phyloP scores from a whole-genome alignment of 2,888 invertebrate genomes.

The Coleophora deauratella region DNA sequence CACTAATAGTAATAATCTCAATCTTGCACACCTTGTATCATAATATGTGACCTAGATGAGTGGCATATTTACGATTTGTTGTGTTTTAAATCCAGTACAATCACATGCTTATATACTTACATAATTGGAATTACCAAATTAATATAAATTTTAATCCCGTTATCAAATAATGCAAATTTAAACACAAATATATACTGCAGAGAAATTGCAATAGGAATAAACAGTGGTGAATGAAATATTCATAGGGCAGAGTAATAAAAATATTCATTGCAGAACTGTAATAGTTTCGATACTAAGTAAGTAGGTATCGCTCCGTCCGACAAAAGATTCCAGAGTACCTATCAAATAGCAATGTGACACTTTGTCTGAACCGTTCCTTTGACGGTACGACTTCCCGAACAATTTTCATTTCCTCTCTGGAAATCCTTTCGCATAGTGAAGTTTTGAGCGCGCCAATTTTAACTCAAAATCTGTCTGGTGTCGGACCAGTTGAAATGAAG shows the following conservation, averaged over 20 bases:
- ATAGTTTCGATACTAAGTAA: neutral
- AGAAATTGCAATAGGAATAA: neutral
- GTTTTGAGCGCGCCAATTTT: constrained; percentile 42
- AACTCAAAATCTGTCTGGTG: constrained; percentile 37
- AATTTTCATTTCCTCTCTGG: constrained; percentile 55
- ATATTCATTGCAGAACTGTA: neutral
- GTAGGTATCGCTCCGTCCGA: constrained; percentile 8
- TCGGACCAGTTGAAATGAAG: constrained; percentile 21
- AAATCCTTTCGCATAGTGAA: constrained; percentile 40
- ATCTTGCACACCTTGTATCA: too few species aligned
- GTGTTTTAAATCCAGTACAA: too few species aligned
- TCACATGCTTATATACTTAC: too few species aligned
- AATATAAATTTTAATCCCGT: too few species aligned
- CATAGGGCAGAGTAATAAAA: neutral
- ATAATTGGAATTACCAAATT: too few species aligned
- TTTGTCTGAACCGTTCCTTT: constrained; percentile 44
- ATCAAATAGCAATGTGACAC: constrained; percentile 37
- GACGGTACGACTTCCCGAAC: constrained; percentile 49
- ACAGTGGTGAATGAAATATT: neutral
- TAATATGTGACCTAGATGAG: too few species aligned
- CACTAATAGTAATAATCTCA: too few species aligned
- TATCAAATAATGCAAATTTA: too few species aligned
- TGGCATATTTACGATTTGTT: too few species aligned
- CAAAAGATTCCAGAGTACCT: constrained; percentile 27
- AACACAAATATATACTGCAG: too few species aligned